These are phyloP conservation scores for Drosophila picticornis DNA, from an alignment of 2,888 invertebrate genomes.

Conservation along the genomic window DNA sequence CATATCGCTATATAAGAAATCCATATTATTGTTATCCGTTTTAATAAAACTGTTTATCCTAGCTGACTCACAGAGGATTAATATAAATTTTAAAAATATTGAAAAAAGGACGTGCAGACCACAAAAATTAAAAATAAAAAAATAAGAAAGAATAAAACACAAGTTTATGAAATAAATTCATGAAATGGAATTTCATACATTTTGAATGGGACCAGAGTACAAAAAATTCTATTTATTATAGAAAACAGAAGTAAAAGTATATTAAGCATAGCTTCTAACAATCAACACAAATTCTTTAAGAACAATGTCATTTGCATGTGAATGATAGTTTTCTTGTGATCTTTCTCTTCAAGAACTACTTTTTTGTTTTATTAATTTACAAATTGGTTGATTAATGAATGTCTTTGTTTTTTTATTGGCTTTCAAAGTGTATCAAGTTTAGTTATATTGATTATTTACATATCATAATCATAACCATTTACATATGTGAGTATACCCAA, in stretches of 20 bases:
- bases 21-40: slow-evolving; percentile 1
- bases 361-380: not conserved
- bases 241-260: not conserved
- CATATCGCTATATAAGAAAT: slow-evolving; percentile 44
- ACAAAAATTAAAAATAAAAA: not conserved
- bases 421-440: slow-evolving; percentile 13
- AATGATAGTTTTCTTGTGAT: not conserved
- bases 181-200: too few species aligned
- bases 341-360: not conserved
- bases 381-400: slow-evolving; percentile 16
- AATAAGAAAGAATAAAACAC: not conserved
- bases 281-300: not conserved
- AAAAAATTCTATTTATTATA: not conserved
- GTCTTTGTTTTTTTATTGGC: slow-evolving; percentile 9
- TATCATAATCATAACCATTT: slow-evolving; percentile 14
- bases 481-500: not conserved
- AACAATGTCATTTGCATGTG: not conserved
- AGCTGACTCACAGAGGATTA: not conserved
- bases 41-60: not conserved
- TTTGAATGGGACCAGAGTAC: too few species aligned
- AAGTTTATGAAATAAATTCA: not conserved
- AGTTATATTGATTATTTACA: not conserved
- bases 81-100: not conserved
- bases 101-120: not conserved
- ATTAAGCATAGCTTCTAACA: too few species aligned